These are phyloP conservation scores for Chelon auratus DNA, from an alignment of 2,797 vertebrate genomes.

Conservation along the genomic window DNA sequence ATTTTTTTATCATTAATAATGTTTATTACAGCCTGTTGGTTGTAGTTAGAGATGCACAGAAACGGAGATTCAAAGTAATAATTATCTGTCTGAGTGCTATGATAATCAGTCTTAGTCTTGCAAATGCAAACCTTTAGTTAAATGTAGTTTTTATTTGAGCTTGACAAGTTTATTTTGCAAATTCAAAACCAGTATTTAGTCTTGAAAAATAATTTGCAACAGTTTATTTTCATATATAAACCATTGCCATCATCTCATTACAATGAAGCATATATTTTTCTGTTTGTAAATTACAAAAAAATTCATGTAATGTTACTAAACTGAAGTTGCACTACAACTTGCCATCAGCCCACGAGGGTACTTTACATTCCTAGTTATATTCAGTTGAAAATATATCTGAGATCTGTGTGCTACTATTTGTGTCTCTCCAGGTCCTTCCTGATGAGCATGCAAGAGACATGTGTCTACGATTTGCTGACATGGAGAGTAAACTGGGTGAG, in stretches of 20 bases:
- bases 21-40: no score
- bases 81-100: no score
- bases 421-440: conserved; percentile 86
- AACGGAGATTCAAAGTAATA: no score
- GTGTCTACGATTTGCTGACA: conserved; percentile 94
- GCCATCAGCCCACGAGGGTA: no score
- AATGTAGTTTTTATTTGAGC: neutral
- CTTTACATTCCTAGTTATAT: neutral
- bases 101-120: neutral
- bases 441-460: conserved; percentile 94
- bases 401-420: neutral
- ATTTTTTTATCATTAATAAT: neutral
- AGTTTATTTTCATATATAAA: neutral
- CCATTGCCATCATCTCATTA: neutral
- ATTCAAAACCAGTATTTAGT: neutral
- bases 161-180: neutral
- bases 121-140: neutral
- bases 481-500: conserved; percentile 96
- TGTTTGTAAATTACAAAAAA: no score
- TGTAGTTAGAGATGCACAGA: no score
- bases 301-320: no score
- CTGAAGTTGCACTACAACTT: no score
- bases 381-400: neutral
- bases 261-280: neutral
- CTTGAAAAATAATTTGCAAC: neutral